Conservation (phyloP, 2,113 vertebrate species). For the Prionailurus bengalensis region DNA sequence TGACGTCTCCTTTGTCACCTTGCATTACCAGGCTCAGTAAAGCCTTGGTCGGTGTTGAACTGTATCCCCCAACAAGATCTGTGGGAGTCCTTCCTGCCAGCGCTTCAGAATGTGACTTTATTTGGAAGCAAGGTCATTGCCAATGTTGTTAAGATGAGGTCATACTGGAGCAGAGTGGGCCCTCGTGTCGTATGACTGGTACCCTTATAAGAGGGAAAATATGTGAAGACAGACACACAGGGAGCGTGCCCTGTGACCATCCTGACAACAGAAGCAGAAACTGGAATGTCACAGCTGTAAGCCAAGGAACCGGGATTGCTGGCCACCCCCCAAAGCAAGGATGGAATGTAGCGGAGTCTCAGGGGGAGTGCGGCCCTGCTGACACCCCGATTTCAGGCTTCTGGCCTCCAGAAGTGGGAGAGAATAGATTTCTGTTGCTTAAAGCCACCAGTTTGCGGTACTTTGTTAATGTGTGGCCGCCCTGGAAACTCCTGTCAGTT, state of each 20-base stretch:
- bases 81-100: background rate
- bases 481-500: background rate
- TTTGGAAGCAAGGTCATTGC: background rate
- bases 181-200: background rate
- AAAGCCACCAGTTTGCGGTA: background rate
- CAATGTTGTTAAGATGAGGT: background rate
- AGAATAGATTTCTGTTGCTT: background rate
- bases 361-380: no score
- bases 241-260: background rate
- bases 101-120: background rate
- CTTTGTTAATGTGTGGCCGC: background rate
- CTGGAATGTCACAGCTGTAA: no score
- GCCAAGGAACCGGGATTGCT: background rate
- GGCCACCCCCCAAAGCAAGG: background rate
- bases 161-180: background rate
- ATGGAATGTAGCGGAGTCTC: background rate
- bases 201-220: background rate
- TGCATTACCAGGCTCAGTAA: background rate
- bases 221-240: accelerated
- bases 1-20: background rate
- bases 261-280: background rate
- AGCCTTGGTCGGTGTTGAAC: background rate
- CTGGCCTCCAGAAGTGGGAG: background rate
- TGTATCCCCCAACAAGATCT: background rate
- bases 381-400: background rate